Base-by-base conservation (phyloP, 2,113 vertebrate species). In the Cebus imitator region DNA sequence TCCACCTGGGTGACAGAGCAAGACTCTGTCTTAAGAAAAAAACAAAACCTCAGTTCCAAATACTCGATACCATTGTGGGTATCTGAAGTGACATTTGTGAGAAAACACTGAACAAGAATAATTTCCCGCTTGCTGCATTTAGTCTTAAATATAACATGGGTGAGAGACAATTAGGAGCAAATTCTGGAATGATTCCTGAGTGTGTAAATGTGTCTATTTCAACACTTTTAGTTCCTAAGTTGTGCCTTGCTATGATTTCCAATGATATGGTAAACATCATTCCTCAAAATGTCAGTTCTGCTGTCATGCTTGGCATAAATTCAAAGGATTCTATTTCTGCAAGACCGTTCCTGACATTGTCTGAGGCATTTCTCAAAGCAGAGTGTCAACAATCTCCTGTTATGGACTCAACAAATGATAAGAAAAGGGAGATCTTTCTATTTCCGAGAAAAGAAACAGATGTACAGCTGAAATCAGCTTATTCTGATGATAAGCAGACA, bases 41-140 rank as follows among this genome's bases (percentile, higher is more conserved):
- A 64, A 64, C 61, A 32, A 64, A 96, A 48, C 91, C 94, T 81
- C 87, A 90, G 13, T 70, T 92, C 86, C 94, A 96, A 94, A 96
- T 96, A 94, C 79, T 66, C 40, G 88, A 90, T 85, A 92, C 30
- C 35, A 61, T 72, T 35, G 64, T 81, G 30, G 25, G 14, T 37
- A 93, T 96, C 37, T 95, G 95, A 90, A 66, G 25, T 89, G 94
- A 97, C 68, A 96, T 94, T 52, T 96, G 48, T 88, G 66, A 97
- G 16, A 81, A 92, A 90, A 90, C 64, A 85, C 14, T 94, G 20
- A 48, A 81, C 32, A 57, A 94, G 20, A 91, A 91, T 66, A 75
- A 90, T 87, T n/a, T 87, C 61, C 25, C 52, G 79, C 32, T 83
- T 90, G 21, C 30, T 45, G 21, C 61, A 18, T 61, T 57, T 30